Percentiles rank a stretch among this genome's conserved stretches.
phyloP scores from a whole-genome alignment of 2,797 vertebrate species.

The Anguilla obscura region DNA sequence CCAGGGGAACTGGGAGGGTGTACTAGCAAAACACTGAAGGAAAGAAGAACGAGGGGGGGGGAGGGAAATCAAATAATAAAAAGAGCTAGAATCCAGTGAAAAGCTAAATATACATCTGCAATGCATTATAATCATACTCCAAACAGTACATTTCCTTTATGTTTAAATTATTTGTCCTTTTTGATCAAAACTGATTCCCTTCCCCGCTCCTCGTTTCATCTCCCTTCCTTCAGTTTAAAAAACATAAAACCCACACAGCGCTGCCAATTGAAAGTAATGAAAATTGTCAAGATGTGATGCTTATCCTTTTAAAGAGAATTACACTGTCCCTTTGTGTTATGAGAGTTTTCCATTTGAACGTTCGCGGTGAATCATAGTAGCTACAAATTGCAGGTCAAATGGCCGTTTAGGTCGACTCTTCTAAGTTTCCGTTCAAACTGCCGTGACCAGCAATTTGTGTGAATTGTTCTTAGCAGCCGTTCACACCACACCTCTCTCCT shows the following conservation, averaged over 20 bases:
- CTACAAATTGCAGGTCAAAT: conserved; percentile 74
- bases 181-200: conserved; percentile 73
- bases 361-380: conserved; percentile 71
- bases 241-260: conserved; percentile 13
- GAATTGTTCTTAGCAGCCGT: conserved; percentile 53
- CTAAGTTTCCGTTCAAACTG: conserved; percentile 64
- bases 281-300: conserved; percentile 76
- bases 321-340: conserved; percentile 63
- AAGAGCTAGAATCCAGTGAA: conserved; percentile 50
- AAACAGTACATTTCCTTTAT: conserved; percentile 76
- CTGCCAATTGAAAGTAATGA: conserved; percentile 73
- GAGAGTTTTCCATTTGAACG: conserved; percentile 61
- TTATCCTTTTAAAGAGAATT: conserved; percentile 71
- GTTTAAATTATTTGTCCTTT: conserved; percentile 78
- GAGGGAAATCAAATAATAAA: conserved; percentile 34
- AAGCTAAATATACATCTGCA: conserved; percentile 74
- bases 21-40: conserved; percentile 66
- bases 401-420: conserved; percentile 72
- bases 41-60: conserved; percentile 34
- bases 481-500: conserved; percentile 21
- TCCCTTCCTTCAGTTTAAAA: conserved; percentile 65
- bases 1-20: conserved; percentile 60
- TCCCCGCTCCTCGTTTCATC: conserved; percentile 66
- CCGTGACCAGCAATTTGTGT: conserved; percentile 69
- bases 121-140: conserved; percentile 75